phyloP scores from a whole-genome alignment of 2,888 invertebrate genomes.

The Clunio marinus region DNA sequence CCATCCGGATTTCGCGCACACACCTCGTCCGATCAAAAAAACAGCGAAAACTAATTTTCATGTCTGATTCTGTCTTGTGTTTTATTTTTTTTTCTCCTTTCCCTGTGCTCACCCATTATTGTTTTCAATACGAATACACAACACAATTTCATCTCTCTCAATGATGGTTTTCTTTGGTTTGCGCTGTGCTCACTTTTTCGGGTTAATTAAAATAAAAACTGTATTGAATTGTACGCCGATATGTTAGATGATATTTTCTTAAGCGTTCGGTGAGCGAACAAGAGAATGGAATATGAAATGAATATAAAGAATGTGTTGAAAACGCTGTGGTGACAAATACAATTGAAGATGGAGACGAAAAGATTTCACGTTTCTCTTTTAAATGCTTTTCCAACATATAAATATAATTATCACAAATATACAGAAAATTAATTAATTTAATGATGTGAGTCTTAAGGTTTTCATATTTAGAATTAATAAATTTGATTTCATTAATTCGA shows the following conservation, averaged over 20 bases:
- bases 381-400: no score
- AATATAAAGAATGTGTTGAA: not conserved
- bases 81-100: constrained; percentile 22
- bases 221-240: constrained; percentile 25
- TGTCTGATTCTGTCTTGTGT: constrained; percentile 31
- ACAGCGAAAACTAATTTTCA: constrained; percentile 39
- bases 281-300: not conserved
- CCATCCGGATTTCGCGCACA: constrained; percentile 30
- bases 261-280: no score
- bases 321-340: not conserved
- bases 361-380: no score
- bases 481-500: not conserved
- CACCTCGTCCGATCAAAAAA: constrained; percentile 38
- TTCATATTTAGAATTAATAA: not conserved
- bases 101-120: constrained; percentile 20
- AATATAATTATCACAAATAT: no score
- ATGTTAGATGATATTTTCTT: not conserved
- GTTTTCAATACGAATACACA: not conserved
- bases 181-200: constrained; percentile 11
- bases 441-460: no score
- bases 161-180: not conserved
- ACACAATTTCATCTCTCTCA: not conserved
- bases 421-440: no score
- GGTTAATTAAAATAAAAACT: constrained; percentile 33
- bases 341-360: not conserved